Percentiles rank a stretch among this genome's conserved stretches.
Conservation (phyloP, 2,113 vertebrate species). For the Osmerus eperlanus region DNA sequence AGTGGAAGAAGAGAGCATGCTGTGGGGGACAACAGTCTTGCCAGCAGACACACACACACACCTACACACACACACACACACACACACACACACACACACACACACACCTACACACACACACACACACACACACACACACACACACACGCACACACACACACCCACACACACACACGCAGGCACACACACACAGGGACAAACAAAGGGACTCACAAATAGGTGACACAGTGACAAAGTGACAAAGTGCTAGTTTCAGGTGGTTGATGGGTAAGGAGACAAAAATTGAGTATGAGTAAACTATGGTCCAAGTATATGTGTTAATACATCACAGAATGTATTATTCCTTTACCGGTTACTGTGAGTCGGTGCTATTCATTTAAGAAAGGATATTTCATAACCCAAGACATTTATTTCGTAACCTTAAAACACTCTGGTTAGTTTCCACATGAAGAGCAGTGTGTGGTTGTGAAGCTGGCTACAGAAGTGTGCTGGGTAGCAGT, state of each 20-base stretch:
- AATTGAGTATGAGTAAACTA: neutral
- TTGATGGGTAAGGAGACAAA: neutral
- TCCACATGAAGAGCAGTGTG: conserved; percentile 34
- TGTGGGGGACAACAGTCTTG: conserved; percentile 14
- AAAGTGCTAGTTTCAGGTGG: neutral
- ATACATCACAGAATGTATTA: conserved; percentile 16
- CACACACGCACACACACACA: neutral
- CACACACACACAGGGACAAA: neutral
- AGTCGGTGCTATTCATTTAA: conserved; percentile 34
- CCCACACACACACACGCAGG: conserved; percentile 1
- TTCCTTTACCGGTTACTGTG: conserved; percentile 27
- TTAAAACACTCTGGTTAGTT: conserved; percentile 33
- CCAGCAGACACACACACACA: conserved; percentile 6
- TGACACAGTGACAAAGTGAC: neutral
- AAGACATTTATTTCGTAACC: neutral
- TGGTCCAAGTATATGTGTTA: conserved; percentile 26
- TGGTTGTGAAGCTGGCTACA: conserved; percentile 39
- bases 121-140: conserved; percentile 2
- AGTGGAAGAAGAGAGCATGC: conserved; percentile 28
- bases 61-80: neutral
- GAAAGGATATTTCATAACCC: conserved; percentile 32
- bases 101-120: conserved; percentile 11
- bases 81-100: neutral
- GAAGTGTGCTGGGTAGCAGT: conserved; percentile 48
- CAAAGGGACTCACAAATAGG: no score